Percentiles rank a stretch among this genome's conserved stretches.
Evolutionary conservation across 2,888 invertebrate genomes (phyloP).

Genomic region (Xylota sylvarum): DNA sequence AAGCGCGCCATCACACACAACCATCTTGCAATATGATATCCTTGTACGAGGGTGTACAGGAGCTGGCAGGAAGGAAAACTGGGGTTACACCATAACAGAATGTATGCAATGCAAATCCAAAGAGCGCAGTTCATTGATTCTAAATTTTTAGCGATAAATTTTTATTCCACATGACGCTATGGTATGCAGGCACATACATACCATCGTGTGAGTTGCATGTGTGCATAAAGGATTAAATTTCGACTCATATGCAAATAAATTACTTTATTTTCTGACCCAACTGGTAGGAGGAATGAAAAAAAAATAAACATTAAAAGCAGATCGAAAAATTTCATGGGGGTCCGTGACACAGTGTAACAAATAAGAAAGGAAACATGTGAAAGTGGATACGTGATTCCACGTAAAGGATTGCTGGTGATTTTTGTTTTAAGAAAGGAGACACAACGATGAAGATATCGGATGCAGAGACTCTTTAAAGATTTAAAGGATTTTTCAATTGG

Average conservation of each 20-base stretch:
- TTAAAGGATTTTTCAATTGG: too few relatives aligned
- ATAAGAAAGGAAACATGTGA: neutral
- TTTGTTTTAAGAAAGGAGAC: too few relatives aligned
- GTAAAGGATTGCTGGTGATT: too few relatives aligned
- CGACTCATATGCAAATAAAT: slow-evolving; percentile 73
- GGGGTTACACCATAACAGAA: slow-evolving; percentile 41
- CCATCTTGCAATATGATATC: slow-evolving; percentile 32
- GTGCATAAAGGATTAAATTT: slow-evolving; percentile 64
- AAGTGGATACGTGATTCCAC: too few relatives aligned
- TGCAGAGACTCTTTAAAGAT: too few relatives aligned
- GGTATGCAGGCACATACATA: slow-evolving; percentile 26
- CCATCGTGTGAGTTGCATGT: slow-evolving; percentile 14
- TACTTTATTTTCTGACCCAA: slow-evolving; percentile 58
- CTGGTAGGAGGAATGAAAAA: neutral
- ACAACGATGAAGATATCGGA: too few relatives aligned
- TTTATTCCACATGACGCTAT: slow-evolving; percentile 49
- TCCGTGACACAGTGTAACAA: neutral
- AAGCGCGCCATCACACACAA: neutral
- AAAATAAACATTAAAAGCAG: slow-evolving; percentile 19
- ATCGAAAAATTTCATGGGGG: neutral
- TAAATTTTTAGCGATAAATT: slow-evolving; percentile 70
- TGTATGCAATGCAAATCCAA: slow-evolving; percentile 65
- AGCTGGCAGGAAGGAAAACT: slow-evolving; percentile 23
- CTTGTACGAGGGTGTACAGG: slow-evolving; percentile 8
- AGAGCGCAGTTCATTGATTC: slow-evolving; percentile 73